Evolutionary conservation across 2,888 invertebrate genomes (phyloP).

Genomic region (Melolontha melolontha): DNA sequence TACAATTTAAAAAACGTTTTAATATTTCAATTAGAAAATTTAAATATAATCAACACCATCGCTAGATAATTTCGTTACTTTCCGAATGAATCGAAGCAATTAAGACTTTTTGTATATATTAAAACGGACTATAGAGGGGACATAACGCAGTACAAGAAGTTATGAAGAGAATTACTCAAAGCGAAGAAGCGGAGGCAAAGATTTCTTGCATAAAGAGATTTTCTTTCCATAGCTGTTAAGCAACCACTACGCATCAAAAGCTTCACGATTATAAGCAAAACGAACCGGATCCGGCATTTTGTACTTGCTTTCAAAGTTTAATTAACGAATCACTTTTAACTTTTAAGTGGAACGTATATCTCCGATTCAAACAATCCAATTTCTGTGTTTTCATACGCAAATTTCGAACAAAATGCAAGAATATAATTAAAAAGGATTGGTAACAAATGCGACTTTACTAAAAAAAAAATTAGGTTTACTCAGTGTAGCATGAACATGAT

Average conservation of each 20-base stretch:
- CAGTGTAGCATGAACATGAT: too few species aligned
- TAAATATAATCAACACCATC: too few species aligned
- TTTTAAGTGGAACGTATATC: slow-evolving; percentile 27
- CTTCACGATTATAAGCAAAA: slow-evolving; percentile 19
- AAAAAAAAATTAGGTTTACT: neutral
- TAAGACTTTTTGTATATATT: slow-evolving; percentile 6
- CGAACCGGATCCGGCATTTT: slow-evolving; percentile 32
- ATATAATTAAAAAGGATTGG: neutral
- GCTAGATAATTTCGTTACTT: slow-evolving; percentile 16
- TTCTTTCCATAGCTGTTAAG: slow-evolving; percentile 31
- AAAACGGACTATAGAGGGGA: neutral
- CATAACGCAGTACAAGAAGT: slow-evolving; percentile 11
- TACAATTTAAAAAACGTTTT: too few species aligned
- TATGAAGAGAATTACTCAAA: slow-evolving; percentile 25
- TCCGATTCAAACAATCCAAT: slow-evolving; percentile 34
- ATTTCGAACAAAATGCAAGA: slow-evolving; percentile 2
- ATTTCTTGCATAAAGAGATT: slow-evolving; percentile 13
- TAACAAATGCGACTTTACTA: neutral
- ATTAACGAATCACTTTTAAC: slow-evolving; percentile 36
- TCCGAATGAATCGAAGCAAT: slow-evolving; percentile 9
- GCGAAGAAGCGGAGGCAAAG: neutral
- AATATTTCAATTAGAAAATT: too few species aligned
- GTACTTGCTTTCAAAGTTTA: slow-evolving; percentile 29
- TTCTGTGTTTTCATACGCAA: slow-evolving; percentile 14
- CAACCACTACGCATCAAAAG: slow-evolving; percentile 9